Percentiles rank a stretch among this genome's conserved stretches.
Conservation (phyloP, 2,888 invertebrate species). For the Calliopum simillimum region DNA sequence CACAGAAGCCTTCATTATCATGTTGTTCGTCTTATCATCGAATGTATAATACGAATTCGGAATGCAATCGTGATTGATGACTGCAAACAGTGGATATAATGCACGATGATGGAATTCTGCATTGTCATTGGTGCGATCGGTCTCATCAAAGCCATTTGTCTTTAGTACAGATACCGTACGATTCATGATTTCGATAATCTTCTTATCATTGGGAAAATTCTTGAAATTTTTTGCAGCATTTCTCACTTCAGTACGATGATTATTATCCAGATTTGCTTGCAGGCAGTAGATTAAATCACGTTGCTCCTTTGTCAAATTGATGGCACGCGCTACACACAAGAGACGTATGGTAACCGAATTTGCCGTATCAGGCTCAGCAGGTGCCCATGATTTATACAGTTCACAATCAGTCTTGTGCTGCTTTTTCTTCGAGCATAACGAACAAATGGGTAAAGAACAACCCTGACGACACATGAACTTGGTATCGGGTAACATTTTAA, state of each 20-base stretch:
- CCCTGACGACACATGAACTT: slow-evolving; percentile 71
- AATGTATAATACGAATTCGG: slow-evolving; percentile 80
- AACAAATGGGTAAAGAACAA: slow-evolving; percentile 79
- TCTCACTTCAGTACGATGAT: slow-evolving; percentile 62
- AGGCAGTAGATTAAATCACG: slow-evolving; percentile 62
- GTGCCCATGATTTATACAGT: slow-evolving; percentile 72
- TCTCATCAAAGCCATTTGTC: slow-evolving; percentile 66
- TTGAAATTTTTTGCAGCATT: slow-evolving; percentile 62
- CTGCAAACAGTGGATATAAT: slow-evolving; percentile 75
- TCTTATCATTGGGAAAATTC: slow-evolving; percentile 63
- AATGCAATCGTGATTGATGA: slow-evolving; percentile 79
- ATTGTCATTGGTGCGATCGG: slow-evolving; percentile 59
- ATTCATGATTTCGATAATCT: slow-evolving; percentile 62
- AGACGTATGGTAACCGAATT: slow-evolving; percentile 62
- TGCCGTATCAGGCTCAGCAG: slow-evolving; percentile 67
- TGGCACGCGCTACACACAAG: slow-evolving; percentile 60
- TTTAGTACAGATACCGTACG: slow-evolving; percentile 64
- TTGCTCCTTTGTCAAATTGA: slow-evolving; percentile 62
- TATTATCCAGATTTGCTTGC: slow-evolving; percentile 64
- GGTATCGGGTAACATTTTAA: slow-evolving; percentile 68
- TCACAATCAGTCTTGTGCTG: slow-evolving; percentile 75
- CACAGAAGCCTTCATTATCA: slow-evolving; percentile 73
- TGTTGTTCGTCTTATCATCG: slow-evolving; percentile 70
- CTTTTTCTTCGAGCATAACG: slow-evolving; percentile 73
- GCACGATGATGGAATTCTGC: slow-evolving; percentile 70